Evolutionary conservation across 2,888 invertebrate genomes (phyloP), one percentile per base, ranked within the genome.

Genomic region (Sinohyriopsis cumingii): DNA sequence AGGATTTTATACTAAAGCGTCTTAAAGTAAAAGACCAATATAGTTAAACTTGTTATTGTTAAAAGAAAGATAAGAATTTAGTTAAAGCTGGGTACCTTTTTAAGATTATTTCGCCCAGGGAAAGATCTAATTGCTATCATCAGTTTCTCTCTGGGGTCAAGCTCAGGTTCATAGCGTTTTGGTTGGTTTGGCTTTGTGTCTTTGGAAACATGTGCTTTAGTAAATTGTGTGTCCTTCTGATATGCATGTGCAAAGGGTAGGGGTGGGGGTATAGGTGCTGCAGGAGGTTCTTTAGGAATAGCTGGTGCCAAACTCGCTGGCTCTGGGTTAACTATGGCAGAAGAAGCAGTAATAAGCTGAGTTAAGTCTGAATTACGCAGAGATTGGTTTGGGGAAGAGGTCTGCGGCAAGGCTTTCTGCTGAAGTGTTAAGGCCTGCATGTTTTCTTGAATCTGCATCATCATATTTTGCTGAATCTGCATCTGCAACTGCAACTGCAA

Each of bases 71-170:
- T 3, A 45, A 45, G 45, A 45, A 45, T 45, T 45, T 45, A 45
- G 12, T 45, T 3, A 45, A 3, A 45, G 9, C 9, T 45, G 33
- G 33, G 33, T 68, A 88, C 89, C 82, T 86, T 84, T 54, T 83
- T 80, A 20, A 89, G 75, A 22, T 79, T 78, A 33, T 72, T 77
- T 59, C 84, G 80, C 54, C 91, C 91, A 67, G 94, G 94, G 77
- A 94, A 95, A 86, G 92, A 93, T 76, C 94, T 91, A 83, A 95
- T 95, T 24, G 94, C 94, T 65, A 93, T 92, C 88, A 95, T 90
- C 55, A 95, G 90, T 82, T 93, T 92, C 79, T 94, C 93, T 62
- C 94, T 91, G 0, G 93, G 92, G 88, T 94, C 94, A 3, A 89
- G 82, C 62, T 83, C 78, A n/a, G 81, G 80, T 64, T 84, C 84